Percentiles rank a stretch among this genome's conserved stretches.
Evolutionary conservation across 2,113 vertebrate species (phyloP).

Genomic region (Neolamprologus caudopunctatus): DNA sequence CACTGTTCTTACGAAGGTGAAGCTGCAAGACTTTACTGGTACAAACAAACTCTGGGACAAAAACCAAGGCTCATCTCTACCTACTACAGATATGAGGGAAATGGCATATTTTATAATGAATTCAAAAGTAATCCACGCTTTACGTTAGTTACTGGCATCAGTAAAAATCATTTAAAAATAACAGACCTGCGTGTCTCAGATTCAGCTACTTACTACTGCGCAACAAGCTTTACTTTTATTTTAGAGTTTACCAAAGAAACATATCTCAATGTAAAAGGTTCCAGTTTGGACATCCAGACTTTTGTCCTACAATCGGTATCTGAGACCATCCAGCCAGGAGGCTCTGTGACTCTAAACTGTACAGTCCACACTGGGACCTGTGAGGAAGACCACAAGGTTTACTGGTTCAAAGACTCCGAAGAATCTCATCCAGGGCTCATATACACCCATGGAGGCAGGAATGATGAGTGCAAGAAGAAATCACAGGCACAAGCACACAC

Average conservation of each 20-base stretch:
- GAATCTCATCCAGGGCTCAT: not conserved
- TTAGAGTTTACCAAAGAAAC: not conserved
- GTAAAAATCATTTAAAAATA: not conserved
- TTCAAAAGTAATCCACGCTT: not conserved
- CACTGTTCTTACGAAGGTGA: not conserved
- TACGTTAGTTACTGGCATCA: accelerated
- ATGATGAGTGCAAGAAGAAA: accelerated
- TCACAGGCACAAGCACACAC: not conserved
- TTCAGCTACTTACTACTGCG: not conserved
- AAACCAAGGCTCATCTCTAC: not conserved
- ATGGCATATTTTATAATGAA: not conserved
- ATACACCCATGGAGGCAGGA: not conserved
- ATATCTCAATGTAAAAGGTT: not conserved
- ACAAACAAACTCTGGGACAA: not conserved
- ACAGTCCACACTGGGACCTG: not conserved
- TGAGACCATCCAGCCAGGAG: not conserved
- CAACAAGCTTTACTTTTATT: not conserved
- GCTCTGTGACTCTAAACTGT: not conserved
- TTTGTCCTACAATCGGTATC: accelerated
- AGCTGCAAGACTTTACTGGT: not conserved
- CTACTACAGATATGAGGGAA: not conserved
- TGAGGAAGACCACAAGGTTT: not conserved
- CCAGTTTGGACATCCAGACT: not conserved
- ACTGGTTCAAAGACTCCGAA: not conserved
- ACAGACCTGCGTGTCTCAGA: not conserved